phyloP scores from a whole-genome alignment of 1,140 invertebrate species.

The Portunus trituberculatus region DNA sequence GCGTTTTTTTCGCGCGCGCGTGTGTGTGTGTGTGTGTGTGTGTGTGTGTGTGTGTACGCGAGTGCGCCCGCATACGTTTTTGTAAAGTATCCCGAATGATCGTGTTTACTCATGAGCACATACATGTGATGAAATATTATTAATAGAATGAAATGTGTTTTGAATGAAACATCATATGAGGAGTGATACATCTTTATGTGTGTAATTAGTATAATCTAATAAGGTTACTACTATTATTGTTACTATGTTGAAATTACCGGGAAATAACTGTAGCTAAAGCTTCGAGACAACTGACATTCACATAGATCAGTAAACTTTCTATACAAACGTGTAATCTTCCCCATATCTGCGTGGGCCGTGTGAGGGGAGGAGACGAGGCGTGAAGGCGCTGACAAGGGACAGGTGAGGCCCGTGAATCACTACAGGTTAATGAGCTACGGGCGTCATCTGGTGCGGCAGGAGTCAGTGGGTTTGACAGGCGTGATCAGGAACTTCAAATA shows the following conservation, averaged over 20 bases:
- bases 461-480: background rate
- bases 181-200: no score
- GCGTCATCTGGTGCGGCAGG: background rate
- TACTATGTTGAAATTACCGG: no score
- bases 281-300: no score
- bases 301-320: no score
- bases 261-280: no score
- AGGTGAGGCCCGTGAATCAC: background rate
- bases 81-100: background rate
- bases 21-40: background rate
- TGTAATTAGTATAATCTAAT: no score
- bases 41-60: slow-evolving; percentile 15
- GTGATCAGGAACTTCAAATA: no score
- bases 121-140: background rate
- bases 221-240: no score
- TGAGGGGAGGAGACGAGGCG: background rate
- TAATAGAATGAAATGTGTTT: no score
- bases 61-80: background rate
- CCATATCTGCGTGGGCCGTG: background rate
- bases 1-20: background rate
- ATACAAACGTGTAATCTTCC: no score
- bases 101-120: background rate
- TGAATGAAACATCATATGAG: no score
- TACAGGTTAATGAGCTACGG: background rate
- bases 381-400: background rate